Evolutionary conservation across 23 tunicate genomes (phyloP).

Genomic region (Styela plicata): DNA sequence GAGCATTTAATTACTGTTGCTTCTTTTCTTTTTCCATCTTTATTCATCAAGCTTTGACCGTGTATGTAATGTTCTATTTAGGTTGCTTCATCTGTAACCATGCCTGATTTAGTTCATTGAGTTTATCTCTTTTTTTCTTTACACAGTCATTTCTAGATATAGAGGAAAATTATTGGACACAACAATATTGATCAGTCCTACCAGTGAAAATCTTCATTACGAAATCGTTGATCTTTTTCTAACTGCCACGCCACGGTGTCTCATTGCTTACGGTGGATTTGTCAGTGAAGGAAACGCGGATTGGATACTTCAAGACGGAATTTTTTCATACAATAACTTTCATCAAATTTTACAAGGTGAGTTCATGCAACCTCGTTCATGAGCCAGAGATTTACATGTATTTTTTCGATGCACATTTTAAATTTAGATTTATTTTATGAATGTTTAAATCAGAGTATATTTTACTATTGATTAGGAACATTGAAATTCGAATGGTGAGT

Average conservation of each 20-base stretch:
- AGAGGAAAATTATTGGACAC: slow-evolving; percentile 5
- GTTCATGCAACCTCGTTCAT: neutral
- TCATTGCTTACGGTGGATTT: slow-evolving; percentile 67
- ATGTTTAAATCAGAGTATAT: too few species aligned
- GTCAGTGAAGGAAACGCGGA: slow-evolving; percentile 35
- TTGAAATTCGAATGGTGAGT: too few species aligned
- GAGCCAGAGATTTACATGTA: too few species aligned
- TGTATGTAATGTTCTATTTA: too few species aligned
- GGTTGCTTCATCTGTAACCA: too few species aligned
- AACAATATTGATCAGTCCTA: slow-evolving; percentile 35
- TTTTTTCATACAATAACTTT: slow-evolving; percentile 48
- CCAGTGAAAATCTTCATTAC: slow-evolving; percentile 5
- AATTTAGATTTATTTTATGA: too few species aligned
- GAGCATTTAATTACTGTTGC: slow-evolving; percentile 6
- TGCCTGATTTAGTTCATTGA: too few species aligned
- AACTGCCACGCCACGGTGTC: neutral
- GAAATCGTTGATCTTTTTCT: slow-evolving; percentile 17
- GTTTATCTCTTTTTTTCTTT: neutral
- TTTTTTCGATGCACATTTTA: too few species aligned
- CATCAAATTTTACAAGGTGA: slow-evolving; percentile 43
- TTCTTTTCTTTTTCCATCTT: neutral
- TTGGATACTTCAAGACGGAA: slow-evolving; percentile 68
- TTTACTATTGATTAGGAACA: too few species aligned
- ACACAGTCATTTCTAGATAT: slow-evolving; percentile 10
- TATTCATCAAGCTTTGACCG: too few species aligned